These are phyloP conservation scores for Corvus moneduloides DNA, from an alignment of 2,113 vertebrate species.

Conservation along the genomic window DNA sequence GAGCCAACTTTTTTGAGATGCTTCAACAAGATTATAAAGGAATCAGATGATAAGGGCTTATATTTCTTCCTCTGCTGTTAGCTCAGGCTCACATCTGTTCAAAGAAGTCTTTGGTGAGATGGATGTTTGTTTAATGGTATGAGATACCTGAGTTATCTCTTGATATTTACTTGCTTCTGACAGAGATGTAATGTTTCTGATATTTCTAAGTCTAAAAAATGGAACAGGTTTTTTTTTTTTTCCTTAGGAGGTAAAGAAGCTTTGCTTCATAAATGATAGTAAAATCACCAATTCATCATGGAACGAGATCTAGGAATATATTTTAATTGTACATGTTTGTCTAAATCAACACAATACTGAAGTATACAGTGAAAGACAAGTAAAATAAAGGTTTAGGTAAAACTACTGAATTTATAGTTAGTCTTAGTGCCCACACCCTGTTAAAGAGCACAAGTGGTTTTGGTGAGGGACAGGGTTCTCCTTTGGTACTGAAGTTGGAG, in stretches of 20 bases:
- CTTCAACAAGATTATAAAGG: neutral
- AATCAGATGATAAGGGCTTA: neutral
- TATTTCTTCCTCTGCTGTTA: neutral
- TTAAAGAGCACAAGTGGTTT: neutral
- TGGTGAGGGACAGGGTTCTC: neutral
- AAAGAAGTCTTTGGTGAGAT: neutral
- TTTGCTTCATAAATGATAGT: neutral
- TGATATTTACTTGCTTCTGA: neutral
- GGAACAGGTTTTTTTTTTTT: neutral
- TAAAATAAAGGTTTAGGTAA: neutral
- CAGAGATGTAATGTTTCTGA: neutral
- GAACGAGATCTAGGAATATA: neutral
- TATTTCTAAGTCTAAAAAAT: neutral
- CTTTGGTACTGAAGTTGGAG: neutral
- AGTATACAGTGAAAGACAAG: neutral
- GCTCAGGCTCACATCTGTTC: neutral
- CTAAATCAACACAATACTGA: neutral
- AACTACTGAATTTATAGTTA: neutral
- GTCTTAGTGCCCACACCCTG: rapidly evolving
- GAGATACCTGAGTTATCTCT: neutral
- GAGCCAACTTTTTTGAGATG: neutral
- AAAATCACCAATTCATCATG: neutral
- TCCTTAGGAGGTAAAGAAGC: neutral
- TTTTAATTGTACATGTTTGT: neutral
- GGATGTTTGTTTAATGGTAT: neutral